phyloP scores from a whole-genome alignment of 2,797 vertebrate species.

The Cossypha heuglini region DNA sequence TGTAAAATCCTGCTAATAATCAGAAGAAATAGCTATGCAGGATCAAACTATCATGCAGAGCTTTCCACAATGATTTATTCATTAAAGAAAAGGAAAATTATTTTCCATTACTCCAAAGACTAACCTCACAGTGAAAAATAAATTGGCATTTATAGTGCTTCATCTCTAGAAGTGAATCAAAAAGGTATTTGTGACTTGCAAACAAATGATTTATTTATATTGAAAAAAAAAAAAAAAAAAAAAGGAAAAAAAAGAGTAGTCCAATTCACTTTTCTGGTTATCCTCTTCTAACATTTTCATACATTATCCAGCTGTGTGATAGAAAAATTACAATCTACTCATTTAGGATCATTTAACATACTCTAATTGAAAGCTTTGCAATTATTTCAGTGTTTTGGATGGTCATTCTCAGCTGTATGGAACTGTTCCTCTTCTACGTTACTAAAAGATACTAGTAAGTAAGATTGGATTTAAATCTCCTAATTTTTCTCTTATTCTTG shows the following conservation, averaged over 20 bases:
- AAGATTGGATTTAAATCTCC: neutral
- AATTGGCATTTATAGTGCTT: constrained; percentile 45
- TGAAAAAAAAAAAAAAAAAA: neutral
- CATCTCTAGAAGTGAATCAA: neutral
- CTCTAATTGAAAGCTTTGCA: neutral
- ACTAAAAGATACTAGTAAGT: neutral
- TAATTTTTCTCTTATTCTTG: neutral
- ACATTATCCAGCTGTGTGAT: neutral
- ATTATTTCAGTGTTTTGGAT: neutral
- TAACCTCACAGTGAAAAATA: constrained; percentile 38
- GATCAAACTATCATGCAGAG: constrained; percentile 32
- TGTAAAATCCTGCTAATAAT: constrained; percentile 22
- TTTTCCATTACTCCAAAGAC: constrained; percentile 47
- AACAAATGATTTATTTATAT: constrained; percentile 10
- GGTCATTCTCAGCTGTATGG: neutral
- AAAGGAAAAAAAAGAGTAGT: neutral
- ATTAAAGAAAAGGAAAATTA: constrained; percentile 49
- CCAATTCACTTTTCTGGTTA: neutral
- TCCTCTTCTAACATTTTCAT: neutral
- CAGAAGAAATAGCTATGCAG: constrained; percentile 10
- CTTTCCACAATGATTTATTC: constrained; percentile 12
- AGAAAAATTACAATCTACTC: neutral
- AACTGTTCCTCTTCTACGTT: neutral
- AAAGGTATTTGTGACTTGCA: constrained; percentile 1
- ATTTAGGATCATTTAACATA: neutral